phyloP scores from a whole-genome alignment of 37 sponge, comb jelly and placozoan genomes.

The Ianthella basta region DNA sequence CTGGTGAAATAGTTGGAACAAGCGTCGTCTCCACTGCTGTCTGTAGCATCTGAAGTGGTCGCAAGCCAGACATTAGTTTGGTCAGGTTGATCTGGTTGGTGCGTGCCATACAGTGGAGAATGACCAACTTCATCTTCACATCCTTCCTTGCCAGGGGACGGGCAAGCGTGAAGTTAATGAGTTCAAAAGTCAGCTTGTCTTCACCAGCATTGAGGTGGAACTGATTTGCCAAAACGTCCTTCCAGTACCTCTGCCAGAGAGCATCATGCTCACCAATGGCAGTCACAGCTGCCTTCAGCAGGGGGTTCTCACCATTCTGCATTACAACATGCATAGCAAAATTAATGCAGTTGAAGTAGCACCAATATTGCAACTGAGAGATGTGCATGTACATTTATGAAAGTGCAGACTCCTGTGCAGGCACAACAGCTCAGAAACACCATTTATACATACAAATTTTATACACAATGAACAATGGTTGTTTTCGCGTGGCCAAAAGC shows the following conservation, averaged over 20 bases:
- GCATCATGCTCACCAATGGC: slow-evolving; percentile 32
- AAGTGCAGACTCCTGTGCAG: too few relatives aligned
- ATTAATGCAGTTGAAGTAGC: too few relatives aligned
- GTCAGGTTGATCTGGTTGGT: slow-evolving; percentile 75
- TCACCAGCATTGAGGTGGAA: slow-evolving; percentile 51
- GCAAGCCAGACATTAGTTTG: slow-evolving; percentile 55
- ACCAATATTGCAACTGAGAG: too few relatives aligned
- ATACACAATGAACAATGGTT: too few relatives aligned
- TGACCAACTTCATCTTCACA: slow-evolving; percentile 27
- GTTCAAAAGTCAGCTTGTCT: slow-evolving; percentile 21
- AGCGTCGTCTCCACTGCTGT: background rate
- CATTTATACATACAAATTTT: too few relatives aligned
- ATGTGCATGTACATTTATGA: too few relatives aligned
- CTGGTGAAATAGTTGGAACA: background rate
- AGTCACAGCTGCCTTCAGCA: slow-evolving; percentile 26
- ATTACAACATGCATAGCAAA: background rate
- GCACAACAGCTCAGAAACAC: too few relatives aligned
- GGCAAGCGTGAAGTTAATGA: slow-evolving; percentile 48
- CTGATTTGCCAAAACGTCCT: slow-evolving; percentile 58
- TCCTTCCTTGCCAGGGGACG: slow-evolving; percentile 32
- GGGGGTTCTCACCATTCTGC: background rate
- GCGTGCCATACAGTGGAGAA: slow-evolving; percentile 59
- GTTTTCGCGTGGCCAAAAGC: too few relatives aligned
- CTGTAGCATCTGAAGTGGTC: slow-evolving; percentile 52
- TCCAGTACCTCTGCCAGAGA: slow-evolving; percentile 63